These are phyloP conservation scores for Brachypalpus laphriformis DNA, from an alignment of 2,888 invertebrate genomes.

Conservation along the genomic window DNA sequence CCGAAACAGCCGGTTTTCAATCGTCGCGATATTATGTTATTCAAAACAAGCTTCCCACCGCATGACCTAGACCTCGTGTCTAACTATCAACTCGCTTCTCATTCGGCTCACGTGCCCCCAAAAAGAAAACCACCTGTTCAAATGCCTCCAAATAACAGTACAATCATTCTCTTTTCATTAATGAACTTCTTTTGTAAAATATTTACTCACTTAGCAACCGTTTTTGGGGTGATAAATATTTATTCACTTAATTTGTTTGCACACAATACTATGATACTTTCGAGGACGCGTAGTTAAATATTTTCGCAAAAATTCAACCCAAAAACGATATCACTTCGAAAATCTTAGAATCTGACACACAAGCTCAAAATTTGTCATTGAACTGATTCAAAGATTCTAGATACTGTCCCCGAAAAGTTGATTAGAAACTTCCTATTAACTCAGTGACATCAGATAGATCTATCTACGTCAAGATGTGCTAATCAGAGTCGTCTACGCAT, in stretches of 20 bases:
- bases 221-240: constrained; percentile 22
- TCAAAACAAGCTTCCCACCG: neutral
- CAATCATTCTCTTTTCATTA: neutral
- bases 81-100: neutral
- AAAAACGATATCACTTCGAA: no score
- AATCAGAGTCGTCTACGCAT: neutral
- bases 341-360: no score
- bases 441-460: neutral
- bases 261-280: no score
- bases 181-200: neutral
- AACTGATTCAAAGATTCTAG: neutral
- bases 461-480: neutral
- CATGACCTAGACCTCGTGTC: constrained; percentile 1
- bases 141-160: neutral
- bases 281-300: neutral
- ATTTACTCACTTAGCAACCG: constrained; percentile 11
- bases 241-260: constrained; percentile 13
- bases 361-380: neutral
- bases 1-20: neutral
- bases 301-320: neutral
- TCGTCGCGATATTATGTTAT: neutral
- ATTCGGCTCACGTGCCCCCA: neutral
- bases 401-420: neutral
- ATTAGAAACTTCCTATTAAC: neutral
- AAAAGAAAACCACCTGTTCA: constrained; percentile 8